phyloP scores from a whole-genome alignment of 2,797 vertebrate genomes.

The Scomberomorus guttatus region DNA sequence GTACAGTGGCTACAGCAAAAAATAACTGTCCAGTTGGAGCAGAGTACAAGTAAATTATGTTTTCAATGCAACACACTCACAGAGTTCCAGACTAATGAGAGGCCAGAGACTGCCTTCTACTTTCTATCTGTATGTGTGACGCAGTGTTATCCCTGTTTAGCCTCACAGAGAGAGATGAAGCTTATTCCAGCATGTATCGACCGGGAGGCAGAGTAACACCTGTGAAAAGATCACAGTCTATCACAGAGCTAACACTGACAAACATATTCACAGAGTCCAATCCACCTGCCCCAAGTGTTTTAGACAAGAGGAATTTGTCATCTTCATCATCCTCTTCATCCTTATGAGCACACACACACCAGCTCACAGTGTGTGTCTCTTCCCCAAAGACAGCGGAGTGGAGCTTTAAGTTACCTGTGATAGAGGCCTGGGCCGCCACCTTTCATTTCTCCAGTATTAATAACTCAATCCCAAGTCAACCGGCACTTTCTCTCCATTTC shows the following conservation, averaged over 20 bases:
- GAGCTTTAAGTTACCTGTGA: slow-evolving; percentile 8
- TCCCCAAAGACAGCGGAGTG: background rate
- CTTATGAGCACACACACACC: background rate
- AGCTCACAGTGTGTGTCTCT: background rate
- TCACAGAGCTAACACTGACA: background rate
- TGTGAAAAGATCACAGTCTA: slow-evolving; percentile 15
- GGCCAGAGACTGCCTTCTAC: too few relatives aligned
- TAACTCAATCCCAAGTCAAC: slow-evolving; percentile 24
- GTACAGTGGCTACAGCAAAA: too few relatives aligned
- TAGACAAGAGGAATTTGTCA: background rate
- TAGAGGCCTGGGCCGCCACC: background rate
- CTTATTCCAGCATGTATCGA: background rate
- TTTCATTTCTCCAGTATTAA: slow-evolving; percentile 30
- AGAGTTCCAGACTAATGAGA: too few relatives aligned
- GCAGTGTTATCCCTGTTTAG: background rate
- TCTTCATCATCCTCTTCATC: background rate
- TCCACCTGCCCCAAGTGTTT: background rate
- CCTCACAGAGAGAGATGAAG: background rate
- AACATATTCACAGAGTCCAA: background rate
- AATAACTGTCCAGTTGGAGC: too few relatives aligned
- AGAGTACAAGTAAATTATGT: too few relatives aligned
- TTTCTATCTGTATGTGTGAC: too few relatives aligned
- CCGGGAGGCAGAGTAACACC: slow-evolving; percentile 14
- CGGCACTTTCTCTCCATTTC: slow-evolving; percentile 8
- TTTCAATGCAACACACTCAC: too few relatives aligned